Base-by-base conservation (phyloP, 2,113 vertebrate genomes). In the Chitala chitala region DNA sequence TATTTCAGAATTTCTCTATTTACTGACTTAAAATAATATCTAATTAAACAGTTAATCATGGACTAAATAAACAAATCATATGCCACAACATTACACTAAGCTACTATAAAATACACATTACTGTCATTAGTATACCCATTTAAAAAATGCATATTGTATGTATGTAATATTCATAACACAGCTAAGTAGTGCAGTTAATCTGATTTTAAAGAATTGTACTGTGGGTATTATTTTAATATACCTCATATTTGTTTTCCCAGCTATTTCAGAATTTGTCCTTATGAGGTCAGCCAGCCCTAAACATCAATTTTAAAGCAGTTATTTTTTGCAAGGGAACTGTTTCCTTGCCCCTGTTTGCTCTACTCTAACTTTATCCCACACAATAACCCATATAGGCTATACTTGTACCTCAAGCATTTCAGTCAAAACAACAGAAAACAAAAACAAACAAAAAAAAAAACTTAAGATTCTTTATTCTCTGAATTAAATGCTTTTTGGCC, bases 1-100 rank as follows among this genome's bases (percentile, higher is more conserved):
- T 63, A 38, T 33, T 63, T 63, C 59, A 36, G 59, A 63, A 63
- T 29, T 36, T 63, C 59, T 36, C 59, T 36, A 8, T 29, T 3
- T 33, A 38, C 6, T 17, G 38, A 48, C 12, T 15, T 36, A 46
- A 68, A 22, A 38, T 46, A 46, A 10, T 46, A 29, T 68, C 40
- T 46, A 38, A 68, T 24, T 68, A 68, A 68, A 68, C 4, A 22
- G 42, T 68, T 42, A 68, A 68, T 46, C 40, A 29, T 68, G n/a
- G n/a, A 46, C n/a, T 17, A 22, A 26, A 42, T n/a, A 46, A 26
- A 68, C 24, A 63, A 33, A 63, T n/a, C n/a, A n/a, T n/a, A 63
- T 15, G 31, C 17, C 59, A 36, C 13, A 38, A 36, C 17, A 38
- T n/a, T 29, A 38, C 1, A 7, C 33, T 38, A 63, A 46, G 44